Percentiles rank a stretch among this genome's conserved stretches.
phyloP scores from a whole-genome alignment of 2,888 invertebrate genomes.

The Drosophila kambysellisi region DNA sequence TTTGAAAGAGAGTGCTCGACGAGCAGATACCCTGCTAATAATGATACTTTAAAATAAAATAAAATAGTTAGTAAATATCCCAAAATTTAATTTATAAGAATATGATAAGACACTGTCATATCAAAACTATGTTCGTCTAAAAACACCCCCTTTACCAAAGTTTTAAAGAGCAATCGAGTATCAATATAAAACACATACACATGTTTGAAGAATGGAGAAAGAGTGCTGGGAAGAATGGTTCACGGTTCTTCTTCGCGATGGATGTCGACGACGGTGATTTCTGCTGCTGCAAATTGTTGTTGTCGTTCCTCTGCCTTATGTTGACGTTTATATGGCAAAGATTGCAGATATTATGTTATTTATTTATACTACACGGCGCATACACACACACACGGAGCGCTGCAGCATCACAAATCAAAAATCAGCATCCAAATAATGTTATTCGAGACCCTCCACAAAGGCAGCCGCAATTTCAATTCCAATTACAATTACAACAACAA shows the following conservation, averaged over 20 bases:
- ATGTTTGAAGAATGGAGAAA: constrained; percentile 44
- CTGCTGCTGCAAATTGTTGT: constrained; percentile 27
- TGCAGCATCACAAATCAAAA: constrained; percentile 50
- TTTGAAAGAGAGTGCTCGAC: neutral
- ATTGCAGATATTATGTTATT: constrained; percentile 77
- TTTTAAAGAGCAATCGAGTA: constrained; percentile 11
- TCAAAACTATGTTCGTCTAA: neutral
- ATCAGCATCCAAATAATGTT: constrained; percentile 71
- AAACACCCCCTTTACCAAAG: neutral
- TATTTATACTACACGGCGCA: constrained; percentile 66
- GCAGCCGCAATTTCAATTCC: constrained; percentile 33
- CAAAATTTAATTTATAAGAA: neutral
- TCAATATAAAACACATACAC: constrained; percentile 61
- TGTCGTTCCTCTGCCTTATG: constrained; percentile 31
- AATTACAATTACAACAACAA: constrained; percentile 18
- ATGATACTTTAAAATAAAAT: neutral
- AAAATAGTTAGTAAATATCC: neutral
- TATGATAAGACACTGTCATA: neutral
- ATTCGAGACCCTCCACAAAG: constrained; percentile 60
- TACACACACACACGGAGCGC: constrained; percentile 10
- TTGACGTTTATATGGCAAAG: constrained; percentile 60
- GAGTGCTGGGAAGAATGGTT: constrained; percentile 24
- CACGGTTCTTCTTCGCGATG: constrained; percentile 37
- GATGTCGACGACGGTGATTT: constrained; percentile 12
- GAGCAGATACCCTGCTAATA: neutral